A percentile compares a stretch with the other conserved stretches of the same genome.
Evolutionary conservation across 2,888 invertebrate species (phyloP).

Genomic region (Dryomyza anilis): DNA sequence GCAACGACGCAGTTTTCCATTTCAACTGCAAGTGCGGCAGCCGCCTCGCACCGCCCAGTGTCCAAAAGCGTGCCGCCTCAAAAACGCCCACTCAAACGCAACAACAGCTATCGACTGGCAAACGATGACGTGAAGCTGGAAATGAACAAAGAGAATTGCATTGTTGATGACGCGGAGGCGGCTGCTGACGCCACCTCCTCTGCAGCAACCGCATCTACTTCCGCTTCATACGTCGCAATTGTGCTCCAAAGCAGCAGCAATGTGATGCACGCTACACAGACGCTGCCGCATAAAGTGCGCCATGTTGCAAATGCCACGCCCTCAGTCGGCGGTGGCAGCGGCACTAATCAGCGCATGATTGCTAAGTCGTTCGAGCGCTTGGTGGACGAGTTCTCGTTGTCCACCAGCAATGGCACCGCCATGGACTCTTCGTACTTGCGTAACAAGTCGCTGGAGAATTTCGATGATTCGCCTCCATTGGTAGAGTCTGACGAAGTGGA

Average conservation of each 20-base stretch:
- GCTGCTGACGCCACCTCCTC: slow-evolving; percentile 13
- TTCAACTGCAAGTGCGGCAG: slow-evolving; percentile 30
- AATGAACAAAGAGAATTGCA: slow-evolving; percentile 60
- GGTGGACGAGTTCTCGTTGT: slow-evolving; percentile 60
- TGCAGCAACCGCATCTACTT: too few relatives aligned
- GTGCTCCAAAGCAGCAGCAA: not conserved
- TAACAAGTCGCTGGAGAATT: slow-evolving; percentile 60
- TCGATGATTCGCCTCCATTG: slow-evolving; percentile 55
- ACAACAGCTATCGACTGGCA: slow-evolving; percentile 84
- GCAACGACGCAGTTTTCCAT: slow-evolving; percentile 45
- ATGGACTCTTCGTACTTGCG: slow-evolving; percentile 57
- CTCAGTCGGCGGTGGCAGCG: too few relatives aligned
- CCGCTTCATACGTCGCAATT: too few relatives aligned
- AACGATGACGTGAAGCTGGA: slow-evolving; percentile 66
- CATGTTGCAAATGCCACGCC: slow-evolving; percentile 40
- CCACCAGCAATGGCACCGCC: slow-evolving; percentile 44
- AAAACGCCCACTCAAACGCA: slow-evolving; percentile 69
- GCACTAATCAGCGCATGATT: slow-evolving; percentile 65
- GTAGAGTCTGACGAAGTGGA: slow-evolving; percentile 21
- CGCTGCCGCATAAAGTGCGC: slow-evolving; percentile 45
- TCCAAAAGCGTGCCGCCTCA: not conserved
- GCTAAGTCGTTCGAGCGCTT: slow-evolving; percentile 64
- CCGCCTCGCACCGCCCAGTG: not conserved
- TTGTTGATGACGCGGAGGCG: slow-evolving; percentile 17
- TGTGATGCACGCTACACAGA: slow-evolving; percentile 33